Base-by-base conservation (phyloP, 2,797 vertebrate species). In the Pseudochirops corinnae region DNA sequence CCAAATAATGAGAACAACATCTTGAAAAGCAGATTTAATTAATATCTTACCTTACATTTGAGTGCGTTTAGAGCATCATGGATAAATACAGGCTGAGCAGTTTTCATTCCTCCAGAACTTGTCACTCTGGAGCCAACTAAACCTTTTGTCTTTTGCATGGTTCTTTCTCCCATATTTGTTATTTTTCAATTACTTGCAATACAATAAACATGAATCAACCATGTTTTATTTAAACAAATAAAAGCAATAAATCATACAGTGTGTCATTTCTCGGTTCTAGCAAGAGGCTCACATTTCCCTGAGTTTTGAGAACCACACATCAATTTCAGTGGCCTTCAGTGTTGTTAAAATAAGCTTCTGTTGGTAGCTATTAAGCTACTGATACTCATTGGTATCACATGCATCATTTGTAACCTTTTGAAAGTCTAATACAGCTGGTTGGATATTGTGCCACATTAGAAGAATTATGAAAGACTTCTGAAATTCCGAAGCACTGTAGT, bases 161-260 rank as follows among this genome's bases (percentile, higher is more conserved):
- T 93, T 56, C 62, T 55, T 4, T 52, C 60, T 4, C 91, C 12
- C 74, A 50, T 26, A 82, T 87, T 74, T 92, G 11, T 31, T 91
- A 60, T 82, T 96, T 90, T 92, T 93, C 5, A 92, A 31, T 94
- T 96, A 92, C 39, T 95, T 95, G 90, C 87, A 92, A 93, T 97
- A 26, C 74, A 87, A 50, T 97, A 97, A 56, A 93, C 91, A 90
- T 24, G n/a, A 90, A 60, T 95, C n/a, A 60, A 90, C 94, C 95
- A 57, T 96, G 21, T 96, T 96, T 93, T 92, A 91, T 94, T 46
- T 55, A 94, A 95, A 94, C 60, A 96, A 96, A 96, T 87, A 95
- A 93, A 95, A 95, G 52, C 87, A 56, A 94, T 94, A 93, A 96
- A 93, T 95, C 95, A 96, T 93, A 93, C 62, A 93, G 18, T 21